Conservation (phyloP, 2,888 invertebrate genomes). For the Calameuta pallipes region DNA sequence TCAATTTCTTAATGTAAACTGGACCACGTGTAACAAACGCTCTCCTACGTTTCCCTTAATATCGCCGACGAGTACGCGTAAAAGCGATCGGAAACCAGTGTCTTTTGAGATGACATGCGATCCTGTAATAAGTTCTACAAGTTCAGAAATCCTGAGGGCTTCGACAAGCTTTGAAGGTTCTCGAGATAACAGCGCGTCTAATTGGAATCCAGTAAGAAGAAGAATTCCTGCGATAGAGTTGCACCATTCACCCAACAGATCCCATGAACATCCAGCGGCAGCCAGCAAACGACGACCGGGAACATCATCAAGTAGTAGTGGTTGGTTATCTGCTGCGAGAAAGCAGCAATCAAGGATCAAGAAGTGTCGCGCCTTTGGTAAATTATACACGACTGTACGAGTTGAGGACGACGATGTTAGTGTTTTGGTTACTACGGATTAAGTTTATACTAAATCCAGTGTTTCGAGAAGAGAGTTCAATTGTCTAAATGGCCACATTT, state of each 20-base stretch:
- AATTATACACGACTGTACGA: constrained; percentile 20
- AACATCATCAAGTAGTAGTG: background rate
- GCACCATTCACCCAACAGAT: constrained; percentile 15
- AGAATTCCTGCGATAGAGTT: constrained; percentile 13
- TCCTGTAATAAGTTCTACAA: background rate
- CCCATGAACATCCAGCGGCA: constrained; percentile 1
- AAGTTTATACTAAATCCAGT: background rate
- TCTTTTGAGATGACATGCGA: constrained; percentile 14
- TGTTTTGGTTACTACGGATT: constrained; percentile 17
- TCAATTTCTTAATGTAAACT: constrained; percentile 14
- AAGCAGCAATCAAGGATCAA: constrained; percentile 19
- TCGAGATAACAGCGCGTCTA: background rate
- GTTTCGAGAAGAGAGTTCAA: background rate
- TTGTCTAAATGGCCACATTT: constrained; percentile 1
- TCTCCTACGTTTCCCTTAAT: constrained; percentile 20
- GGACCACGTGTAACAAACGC: constrained; percentile 15
- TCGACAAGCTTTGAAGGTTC: background rate
- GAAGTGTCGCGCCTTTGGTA: constrained; percentile 18
- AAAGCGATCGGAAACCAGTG: background rate
- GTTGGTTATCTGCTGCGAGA: constrained; percentile 17
- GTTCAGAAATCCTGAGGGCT: background rate
- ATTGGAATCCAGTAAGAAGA: constrained; percentile 16
- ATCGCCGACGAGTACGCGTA: constrained; percentile 6
- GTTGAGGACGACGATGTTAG: constrained; percentile 20
- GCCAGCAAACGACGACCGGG: background rate